Base-by-base conservation (phyloP, 2,888 invertebrate genomes). In the Diadromus collaris region DNA sequence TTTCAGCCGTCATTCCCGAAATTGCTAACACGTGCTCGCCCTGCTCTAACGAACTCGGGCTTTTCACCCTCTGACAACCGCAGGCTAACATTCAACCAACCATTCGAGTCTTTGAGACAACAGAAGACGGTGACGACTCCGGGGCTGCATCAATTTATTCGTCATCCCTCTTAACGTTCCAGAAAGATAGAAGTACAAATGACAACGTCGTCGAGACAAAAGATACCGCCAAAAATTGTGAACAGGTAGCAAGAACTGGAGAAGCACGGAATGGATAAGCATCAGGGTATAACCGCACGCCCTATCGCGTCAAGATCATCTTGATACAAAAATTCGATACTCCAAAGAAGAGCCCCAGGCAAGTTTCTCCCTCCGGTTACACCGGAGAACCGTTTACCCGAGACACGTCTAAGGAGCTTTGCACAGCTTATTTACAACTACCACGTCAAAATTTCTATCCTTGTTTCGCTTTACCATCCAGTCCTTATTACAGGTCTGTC, bases 41-140 rank as follows among this genome's bases (percentile, higher is more conserved):
- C 61, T n/a, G 21, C 44, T 82, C 85, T 87, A 85, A 88, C 85
- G 86, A 87, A 87, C 85, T 84, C 82, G 54, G 67, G 71, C 68
- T 78, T 80, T 83, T 78, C 82, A 38, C 64, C 67, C 64, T 69
- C 68, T n/a, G 71, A 38, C 38, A 54, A 10, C 51, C 69, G 32
- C 77, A 10, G 60, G 44, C 21, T 21, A 19, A 56, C 44, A 44
- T 71, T 34, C 67, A 48, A 44, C 61, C 67, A 34, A 72, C 72
- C 63, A 34, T 68, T 21, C 73, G 70, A 81, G 82, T 85, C 81
- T 81, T 86, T 84, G 80, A 85, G 84, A 81, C 83, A 86, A 87
- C 83, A 85, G 78, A 84, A 75, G 78, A 69, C 44, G 51, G 67
- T 54, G 79, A 27, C 64, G 69, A 58, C 56, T 74, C 29, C 58